A percentile compares a stretch with the other conserved stretches of the same genome.
These are phyloP conservation scores for Apamea sordens DNA, from an alignment of 2,888 invertebrate genomes.

Conservation along the genomic window DNA sequence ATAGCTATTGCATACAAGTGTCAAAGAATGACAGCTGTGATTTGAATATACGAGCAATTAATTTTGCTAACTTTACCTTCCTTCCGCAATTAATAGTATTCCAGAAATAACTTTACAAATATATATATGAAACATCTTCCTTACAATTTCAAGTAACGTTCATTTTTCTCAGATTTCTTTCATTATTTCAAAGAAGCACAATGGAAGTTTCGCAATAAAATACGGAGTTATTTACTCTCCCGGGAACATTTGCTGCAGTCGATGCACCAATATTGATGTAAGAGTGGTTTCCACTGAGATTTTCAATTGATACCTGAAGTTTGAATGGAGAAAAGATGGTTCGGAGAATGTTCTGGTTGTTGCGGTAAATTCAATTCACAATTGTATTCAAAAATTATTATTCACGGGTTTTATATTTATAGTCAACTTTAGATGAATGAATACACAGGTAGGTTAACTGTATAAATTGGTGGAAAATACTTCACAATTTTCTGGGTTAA, in stretches of 20 bases:
- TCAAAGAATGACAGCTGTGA: no score
- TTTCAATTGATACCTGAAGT: conserved; percentile 57
- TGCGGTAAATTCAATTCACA: not conserved
- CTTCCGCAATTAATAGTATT: conserved; percentile 2
- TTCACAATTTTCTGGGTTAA: not conserved
- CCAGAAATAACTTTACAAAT: conserved; percentile 22
- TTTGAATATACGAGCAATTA: not conserved
- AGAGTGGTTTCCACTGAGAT: conserved; percentile 45
- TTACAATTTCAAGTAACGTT: conserved; percentile 14
- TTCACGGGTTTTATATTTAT: no score
- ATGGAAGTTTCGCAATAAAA: conserved; percentile 67
- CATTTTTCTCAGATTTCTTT: conserved; percentile 54
- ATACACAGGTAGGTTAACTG: not conserved
- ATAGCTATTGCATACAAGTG: not conserved
- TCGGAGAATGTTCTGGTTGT: conserved; percentile 1
- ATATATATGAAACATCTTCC: not conserved
- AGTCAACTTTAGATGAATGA: not conserved
- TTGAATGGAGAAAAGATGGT: conserved; percentile 32
- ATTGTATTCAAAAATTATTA: not conserved
- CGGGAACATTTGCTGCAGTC: conserved; percentile 45
- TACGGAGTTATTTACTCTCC: conserved; percentile 65
- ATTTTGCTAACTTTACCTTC: not conserved
- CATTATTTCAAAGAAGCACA: conserved; percentile 57
- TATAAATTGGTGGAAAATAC: not conserved
- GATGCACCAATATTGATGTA: conserved; percentile 58